Evolutionary conservation across 2,113 vertebrate genomes (phyloP), one percentile per base, ranked within the genome.

Genomic region (Austrofundulus limnaeus): DNA sequence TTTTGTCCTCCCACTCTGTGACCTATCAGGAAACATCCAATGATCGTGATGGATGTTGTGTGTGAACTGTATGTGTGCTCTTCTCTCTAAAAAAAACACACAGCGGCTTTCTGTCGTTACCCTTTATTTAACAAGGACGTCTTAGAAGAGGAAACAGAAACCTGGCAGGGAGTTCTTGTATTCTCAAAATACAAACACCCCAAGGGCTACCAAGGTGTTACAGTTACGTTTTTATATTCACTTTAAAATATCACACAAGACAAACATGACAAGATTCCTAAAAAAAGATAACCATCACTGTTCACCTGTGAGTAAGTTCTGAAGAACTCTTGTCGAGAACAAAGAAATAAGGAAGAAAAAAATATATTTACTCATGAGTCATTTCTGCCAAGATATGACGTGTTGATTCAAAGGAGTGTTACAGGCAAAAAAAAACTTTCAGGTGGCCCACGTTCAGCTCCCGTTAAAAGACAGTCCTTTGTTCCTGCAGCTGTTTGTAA

Each of bases 391-490:
- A 70, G 64, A 80, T 69, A 64, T 4, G 28, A 58, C 45, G 25
- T 1, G 5, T 42, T 83, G 68, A 83, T 74, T 78, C 65, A 75
- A 61, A 8, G 2, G n/a, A 41, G 68, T 66, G 71, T 75, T 75
- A 61, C 59, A 73, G 49, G 58, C 49, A 1, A 70, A 47, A 1
- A 70, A 47, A 81, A 66, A 73, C 64, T 59, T 70, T 77, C 72
- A 80, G 76, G 72, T 80, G 66, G 55, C 56, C 75, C 66, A 69
- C 49, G 67, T 72, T 77, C 61, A 63, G 15, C 54, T 75, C 55
- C 43, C 58, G 81, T 84, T 85, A 70, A n/a, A 84, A 82, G 75
- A 63, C 31, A 20, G 34, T 41, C 24, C 59, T 83, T 88, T 85
- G 77, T 83, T 77, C 72, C 53, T 14, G 54, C 77, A 79, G 81